phyloP scores from a whole-genome alignment of 2,113 vertebrate species.

The Forbesichthys agassizii region DNA sequence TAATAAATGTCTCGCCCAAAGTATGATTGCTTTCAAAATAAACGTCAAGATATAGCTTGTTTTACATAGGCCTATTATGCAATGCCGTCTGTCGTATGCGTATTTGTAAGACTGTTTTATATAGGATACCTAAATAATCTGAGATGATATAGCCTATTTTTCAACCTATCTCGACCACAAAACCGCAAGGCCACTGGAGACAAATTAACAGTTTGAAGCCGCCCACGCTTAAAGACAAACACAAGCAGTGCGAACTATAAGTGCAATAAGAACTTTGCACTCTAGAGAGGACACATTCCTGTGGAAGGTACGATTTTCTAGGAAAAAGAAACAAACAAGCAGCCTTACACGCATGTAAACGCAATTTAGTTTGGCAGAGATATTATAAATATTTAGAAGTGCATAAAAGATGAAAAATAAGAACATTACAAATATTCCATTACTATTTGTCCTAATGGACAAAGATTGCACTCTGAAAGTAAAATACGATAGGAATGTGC shows the following conservation, averaged over 20 bases:
- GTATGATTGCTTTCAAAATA: not conserved
- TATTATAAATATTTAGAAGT: too few relatives aligned
- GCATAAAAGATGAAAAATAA: too few relatives aligned
- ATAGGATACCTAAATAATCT: slow-evolving; percentile 20
- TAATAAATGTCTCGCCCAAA: not conserved
- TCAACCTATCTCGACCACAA: slow-evolving; percentile 24
- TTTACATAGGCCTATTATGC: too few relatives aligned
- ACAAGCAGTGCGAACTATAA: slow-evolving; percentile 12
- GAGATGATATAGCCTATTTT: slow-evolving; percentile 12
- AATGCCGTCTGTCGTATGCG: not conserved
- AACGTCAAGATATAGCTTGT: too few relatives aligned
- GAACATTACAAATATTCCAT: too few relatives aligned
- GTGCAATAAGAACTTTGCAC: slow-evolving; percentile 41
- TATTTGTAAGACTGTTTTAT: not conserved
- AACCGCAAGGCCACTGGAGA: slow-evolving; percentile 24
- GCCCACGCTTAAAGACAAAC: slow-evolving; percentile 23
- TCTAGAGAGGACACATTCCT: slow-evolving; percentile 6
- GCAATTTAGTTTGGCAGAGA: too few relatives aligned
- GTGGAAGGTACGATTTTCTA: not conserved
- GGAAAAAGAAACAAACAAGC: not conserved
- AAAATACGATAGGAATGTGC: slow-evolving; percentile 38
- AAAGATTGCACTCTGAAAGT: not conserved
- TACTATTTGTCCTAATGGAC: too few relatives aligned
- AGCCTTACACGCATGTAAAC: not conserved
- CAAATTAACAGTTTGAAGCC: slow-evolving; percentile 34